Conservation (phyloP, 1,140 invertebrate genomes). For the Onthophagus taurus region DNA sequence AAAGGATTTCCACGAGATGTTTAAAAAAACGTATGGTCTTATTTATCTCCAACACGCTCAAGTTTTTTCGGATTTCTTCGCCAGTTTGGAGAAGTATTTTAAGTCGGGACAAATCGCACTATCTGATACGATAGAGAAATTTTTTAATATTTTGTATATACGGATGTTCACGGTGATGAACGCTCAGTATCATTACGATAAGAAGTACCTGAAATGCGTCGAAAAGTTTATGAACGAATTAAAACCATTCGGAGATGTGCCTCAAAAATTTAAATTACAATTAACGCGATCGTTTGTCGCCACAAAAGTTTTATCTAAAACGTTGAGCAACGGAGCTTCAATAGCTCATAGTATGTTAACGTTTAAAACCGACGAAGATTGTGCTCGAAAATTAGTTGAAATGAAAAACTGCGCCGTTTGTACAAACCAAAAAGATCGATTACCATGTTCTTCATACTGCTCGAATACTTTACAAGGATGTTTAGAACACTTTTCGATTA, state of each 20-base stretch:
- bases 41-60: conserved; percentile 90
- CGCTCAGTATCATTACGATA: conserved; percentile 78
- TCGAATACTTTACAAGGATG: conserved; percentile 85
- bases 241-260: conserved; percentile 90
- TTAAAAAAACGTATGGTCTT: conserved; percentile 87
- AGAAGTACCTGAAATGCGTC: conserved; percentile 77
- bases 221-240: conserved; percentile 84
- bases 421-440: conserved; percentile 53
- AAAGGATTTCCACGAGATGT: conserved; percentile 86
- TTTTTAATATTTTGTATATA: conserved; percentile 87
- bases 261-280: conserved; percentile 78
- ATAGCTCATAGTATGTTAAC: conserved; percentile 73
- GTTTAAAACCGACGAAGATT: conserved; percentile 62
- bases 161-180: conserved; percentile 96
- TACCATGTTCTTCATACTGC: conserved; percentile 81
- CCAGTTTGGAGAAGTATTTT: conserved; percentile 85
- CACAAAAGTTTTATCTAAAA: conserved; percentile 85
- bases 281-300: conserved; percentile 89
- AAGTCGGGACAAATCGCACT: conserved; percentile 71
- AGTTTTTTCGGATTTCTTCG: conserved; percentile 87
- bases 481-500: conserved; percentile 70
- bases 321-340: conserved; percentile 71
- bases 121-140: conserved; percentile 78
- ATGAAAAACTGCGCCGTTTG: conserved; percentile 84
- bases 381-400: conserved; percentile 65